Percentiles rank a stretch among this genome's conserved stretches.
These are phyloP conservation scores for Antechinus flavipes DNA, from an alignment of 2,113 vertebrate species.

Conservation along the genomic window DNA sequence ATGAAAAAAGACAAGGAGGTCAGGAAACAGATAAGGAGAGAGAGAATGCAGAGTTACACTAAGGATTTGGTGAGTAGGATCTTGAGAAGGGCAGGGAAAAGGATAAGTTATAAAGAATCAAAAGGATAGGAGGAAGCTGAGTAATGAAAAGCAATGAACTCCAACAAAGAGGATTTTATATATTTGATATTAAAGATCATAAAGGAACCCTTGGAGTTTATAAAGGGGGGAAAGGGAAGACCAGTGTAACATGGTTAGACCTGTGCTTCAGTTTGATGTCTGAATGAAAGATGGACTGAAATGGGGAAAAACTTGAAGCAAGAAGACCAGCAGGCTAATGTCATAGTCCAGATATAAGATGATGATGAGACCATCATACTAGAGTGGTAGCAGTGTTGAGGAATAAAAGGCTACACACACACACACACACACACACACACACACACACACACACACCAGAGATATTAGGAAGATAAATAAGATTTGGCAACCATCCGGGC, in stretches of 20 bases:
- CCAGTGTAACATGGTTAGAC: neutral
- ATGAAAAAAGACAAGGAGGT: too few relatives aligned
- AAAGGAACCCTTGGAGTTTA: neutral
- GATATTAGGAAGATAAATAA: too few relatives aligned
- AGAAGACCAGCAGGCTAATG: neutral
- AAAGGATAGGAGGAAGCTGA: neutral
- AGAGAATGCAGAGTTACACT: too few relatives aligned
- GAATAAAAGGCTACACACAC: neutral
- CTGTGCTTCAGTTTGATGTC: neutral
- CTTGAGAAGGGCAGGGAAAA: neutral
- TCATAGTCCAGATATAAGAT: neutral
- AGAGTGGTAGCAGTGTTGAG: too few relatives aligned
- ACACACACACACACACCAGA: too few relatives aligned
- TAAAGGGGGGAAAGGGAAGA: neutral
- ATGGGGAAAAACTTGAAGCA: neutral
- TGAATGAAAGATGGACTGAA: neutral
- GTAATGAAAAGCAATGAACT: neutral
- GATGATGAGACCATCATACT: too few relatives aligned
- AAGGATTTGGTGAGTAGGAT: too few relatives aligned
- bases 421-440: too few relatives aligned
- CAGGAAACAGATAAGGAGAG: too few relatives aligned
- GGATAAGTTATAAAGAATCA: neutral
- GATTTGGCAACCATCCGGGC: too few relatives aligned
- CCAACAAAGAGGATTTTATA: neutral
- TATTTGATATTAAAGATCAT: neutral